A percentile compares a stretch with the other conserved stretches of the same genome.
Conservation (phyloP, 2,113 vertebrate species). For the Sclerurus mexicanus region DNA sequence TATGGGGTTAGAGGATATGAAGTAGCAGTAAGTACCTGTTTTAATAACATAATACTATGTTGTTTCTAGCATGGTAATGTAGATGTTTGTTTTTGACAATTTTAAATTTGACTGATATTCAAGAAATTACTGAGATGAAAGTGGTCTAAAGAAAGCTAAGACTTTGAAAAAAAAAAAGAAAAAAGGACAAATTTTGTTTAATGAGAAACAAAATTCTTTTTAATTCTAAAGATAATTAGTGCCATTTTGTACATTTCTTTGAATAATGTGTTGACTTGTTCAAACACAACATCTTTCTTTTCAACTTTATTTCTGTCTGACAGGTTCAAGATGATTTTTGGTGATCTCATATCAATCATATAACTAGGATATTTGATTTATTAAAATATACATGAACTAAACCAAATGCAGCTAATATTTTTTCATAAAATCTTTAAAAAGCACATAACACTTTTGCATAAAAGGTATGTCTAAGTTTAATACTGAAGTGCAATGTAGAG, state of each 20-base stretch:
- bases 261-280: not conserved
- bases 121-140: not conserved
- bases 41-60: not conserved
- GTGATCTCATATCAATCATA: not conserved
- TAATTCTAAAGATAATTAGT: not conserved
- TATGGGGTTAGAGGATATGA: not conserved
- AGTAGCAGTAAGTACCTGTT: not conserved
- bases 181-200: not conserved
- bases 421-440: not conserved
- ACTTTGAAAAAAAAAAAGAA: not conserved
- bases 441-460: not conserved
- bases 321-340: not conserved
- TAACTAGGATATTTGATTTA: not conserved
- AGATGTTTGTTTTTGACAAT: not conserved
- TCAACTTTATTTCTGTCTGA: not conserved
- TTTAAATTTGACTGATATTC: not conserved
- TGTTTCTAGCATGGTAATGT: not conserved
- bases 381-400: not conserved
- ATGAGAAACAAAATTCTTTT: not conserved
- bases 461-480: not conserved
- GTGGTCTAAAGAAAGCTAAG: not conserved
- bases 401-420: not conserved
- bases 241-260: not conserved
- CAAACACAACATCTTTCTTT: not conserved
- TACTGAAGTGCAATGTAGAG: not conserved